Percentiles rank a stretch among this genome's conserved stretches.
phyloP scores from a whole-genome alignment of 2,888 invertebrate species.

The Sinelater perroti region DNA sequence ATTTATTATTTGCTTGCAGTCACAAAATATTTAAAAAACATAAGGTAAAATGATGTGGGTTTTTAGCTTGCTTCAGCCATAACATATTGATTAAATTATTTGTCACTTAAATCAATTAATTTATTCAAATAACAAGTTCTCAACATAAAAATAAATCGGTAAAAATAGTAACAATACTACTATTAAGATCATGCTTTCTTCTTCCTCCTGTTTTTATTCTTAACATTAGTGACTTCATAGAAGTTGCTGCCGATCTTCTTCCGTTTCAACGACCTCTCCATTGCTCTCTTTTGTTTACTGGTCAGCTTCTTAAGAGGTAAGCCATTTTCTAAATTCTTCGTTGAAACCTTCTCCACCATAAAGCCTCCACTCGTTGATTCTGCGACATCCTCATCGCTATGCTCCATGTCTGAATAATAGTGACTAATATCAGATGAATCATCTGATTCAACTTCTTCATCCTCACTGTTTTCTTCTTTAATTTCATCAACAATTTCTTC shows the following conservation, averaged over 20 bases:
- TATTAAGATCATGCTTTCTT: conserved; percentile 57
- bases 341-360: conserved; percentile 58
- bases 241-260: conserved; percentile 90
- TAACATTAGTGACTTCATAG: conserved; percentile 88
- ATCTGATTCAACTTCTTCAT: conserved; percentile 45
- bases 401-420: conserved; percentile 74
- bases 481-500: conserved; percentile 14
- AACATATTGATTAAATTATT: too few species aligned
- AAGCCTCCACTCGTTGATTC: conserved; percentile 61
- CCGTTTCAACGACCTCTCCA: conserved; percentile 77
- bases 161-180: not conserved
- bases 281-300: conserved; percentile 78
- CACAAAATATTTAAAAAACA: too few species aligned
- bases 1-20: too few species aligned
- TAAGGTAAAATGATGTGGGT: too few species aligned
- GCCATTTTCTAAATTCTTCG: conserved; percentile 37
- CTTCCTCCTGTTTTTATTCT: conserved; percentile 82
- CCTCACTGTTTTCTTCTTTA: conserved; percentile 8
- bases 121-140: too few species aligned
- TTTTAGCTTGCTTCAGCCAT: too few species aligned
- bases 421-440: conserved; percentile 70
- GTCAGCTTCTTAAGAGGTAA: conserved; percentile 67
- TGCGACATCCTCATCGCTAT: conserved; percentile 66
- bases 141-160: too few species aligned
- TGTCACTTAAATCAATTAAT: too few species aligned